Evolutionary conservation across 2,113 vertebrate genomes (phyloP).

Genomic region (Nyctibius bracteatus): DNA sequence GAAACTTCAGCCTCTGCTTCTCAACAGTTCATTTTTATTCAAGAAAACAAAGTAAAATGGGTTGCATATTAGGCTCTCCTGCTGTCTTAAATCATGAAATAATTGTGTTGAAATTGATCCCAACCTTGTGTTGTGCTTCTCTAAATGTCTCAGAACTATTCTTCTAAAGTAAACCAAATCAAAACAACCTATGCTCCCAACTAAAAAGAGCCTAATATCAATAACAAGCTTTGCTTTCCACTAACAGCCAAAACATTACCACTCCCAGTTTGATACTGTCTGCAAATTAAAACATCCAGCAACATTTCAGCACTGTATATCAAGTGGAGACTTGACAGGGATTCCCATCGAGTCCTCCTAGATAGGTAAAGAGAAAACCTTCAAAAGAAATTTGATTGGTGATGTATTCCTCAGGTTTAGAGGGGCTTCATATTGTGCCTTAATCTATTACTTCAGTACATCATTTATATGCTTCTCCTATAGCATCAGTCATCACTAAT

Average conservation of each 20-base stretch:
- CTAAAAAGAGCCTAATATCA: background rate
- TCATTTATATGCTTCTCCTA: constrained; percentile 44
- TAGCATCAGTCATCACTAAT: constrained; percentile 53
- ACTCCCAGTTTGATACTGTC: background rate
- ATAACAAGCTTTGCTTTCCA: background rate
- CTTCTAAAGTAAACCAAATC: background rate
- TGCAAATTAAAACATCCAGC: constrained; percentile 11
- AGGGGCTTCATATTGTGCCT: constrained; percentile 23
- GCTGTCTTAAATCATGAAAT: constrained; percentile 20
- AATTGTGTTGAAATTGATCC: constrained; percentile 4
- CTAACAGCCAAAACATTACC: background rate
- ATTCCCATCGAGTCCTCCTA: constrained; percentile 30
- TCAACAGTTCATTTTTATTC: constrained; percentile 24
- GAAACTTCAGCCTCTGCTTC: background rate
- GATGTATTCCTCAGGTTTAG: constrained; percentile 40
- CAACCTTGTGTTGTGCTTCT: background rate
- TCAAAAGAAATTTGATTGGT: constrained; percentile 41
- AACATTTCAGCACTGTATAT: constrained; percentile 8
- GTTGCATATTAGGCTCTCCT: constrained; percentile 1
- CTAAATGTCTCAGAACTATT: background rate
- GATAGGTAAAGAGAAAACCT: constrained; percentile 42
- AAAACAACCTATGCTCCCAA: background rate
- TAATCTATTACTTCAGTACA: constrained; percentile 49
- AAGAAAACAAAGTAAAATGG: background rate
- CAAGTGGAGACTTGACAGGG: background rate